Percentiles rank a stretch among this genome's conserved stretches.
These are phyloP conservation scores for Labeo catla DNA, from an alignment of 2,113 vertebrate species.

Conservation along the genomic window DNA sequence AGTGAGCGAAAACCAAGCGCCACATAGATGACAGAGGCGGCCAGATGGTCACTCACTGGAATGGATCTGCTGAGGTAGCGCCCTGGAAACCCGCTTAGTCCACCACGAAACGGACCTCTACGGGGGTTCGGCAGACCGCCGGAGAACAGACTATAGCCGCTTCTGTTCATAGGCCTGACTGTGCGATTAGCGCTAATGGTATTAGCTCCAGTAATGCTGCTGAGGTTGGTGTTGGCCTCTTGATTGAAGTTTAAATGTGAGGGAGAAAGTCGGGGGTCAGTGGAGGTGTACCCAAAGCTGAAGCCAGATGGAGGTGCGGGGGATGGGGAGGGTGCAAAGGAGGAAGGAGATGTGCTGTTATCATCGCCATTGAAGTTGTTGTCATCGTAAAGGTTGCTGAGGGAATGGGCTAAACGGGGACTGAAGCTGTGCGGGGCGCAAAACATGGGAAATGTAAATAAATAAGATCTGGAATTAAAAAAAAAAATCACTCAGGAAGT, in stretches of 20 bases:
- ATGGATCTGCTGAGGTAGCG: conserved; percentile 81
- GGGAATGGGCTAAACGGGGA: conserved; percentile 85
- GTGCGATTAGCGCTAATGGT: background rate
- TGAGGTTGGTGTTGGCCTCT: conserved; percentile 82
- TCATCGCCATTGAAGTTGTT: conserved; percentile 77
- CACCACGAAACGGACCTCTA: conserved; percentile 66
- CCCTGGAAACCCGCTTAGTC: conserved; percentile 74
- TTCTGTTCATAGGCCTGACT: conserved; percentile 65
- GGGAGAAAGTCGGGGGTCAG: conserved; percentile 69
- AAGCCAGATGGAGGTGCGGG: conserved; percentile 73
- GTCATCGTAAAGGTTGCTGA: conserved; percentile 82
- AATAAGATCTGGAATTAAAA: background rate
- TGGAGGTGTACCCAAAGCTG: conserved; percentile 70
- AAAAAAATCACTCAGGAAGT: background rate
- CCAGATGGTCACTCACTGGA: conserved; percentile 79
- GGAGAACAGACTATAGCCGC: conserved; percentile 68
- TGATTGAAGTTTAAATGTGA: conserved; percentile 66
- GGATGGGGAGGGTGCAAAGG: conserved; percentile 48
- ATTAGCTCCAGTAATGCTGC: background rate
- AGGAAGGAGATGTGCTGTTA: conserved; percentile 61
- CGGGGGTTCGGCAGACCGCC: conserved; percentile 57
- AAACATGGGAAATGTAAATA: background rate
- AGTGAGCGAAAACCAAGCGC: background rate
- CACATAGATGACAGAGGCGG: background rate
- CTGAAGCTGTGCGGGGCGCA: conserved; percentile 73